Evolutionary conservation across 2,888 invertebrate species (phyloP).

Genomic region (Megamerina dolium): DNA sequence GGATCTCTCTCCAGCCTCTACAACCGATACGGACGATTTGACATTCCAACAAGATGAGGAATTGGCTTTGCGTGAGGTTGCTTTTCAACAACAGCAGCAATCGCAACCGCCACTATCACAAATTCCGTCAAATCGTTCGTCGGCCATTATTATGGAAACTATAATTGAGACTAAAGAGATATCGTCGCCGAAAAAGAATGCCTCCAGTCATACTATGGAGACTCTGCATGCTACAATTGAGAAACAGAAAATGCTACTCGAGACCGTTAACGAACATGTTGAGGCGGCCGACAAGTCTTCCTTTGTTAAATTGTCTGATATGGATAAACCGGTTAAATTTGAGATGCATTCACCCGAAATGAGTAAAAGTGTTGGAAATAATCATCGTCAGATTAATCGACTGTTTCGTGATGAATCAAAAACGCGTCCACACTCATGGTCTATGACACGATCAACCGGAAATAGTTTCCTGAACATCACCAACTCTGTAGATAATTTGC

Average conservation of each 20-base stretch:
- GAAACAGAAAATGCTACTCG: conserved; percentile 47
- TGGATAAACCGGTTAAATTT: conserved; percentile 62
- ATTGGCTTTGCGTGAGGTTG: conserved; percentile 31
- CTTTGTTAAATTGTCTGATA: conserved; percentile 72
- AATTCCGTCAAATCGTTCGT: conserved; percentile 37
- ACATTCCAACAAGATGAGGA: conserved; percentile 50
- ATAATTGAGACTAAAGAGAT: conserved; percentile 50
- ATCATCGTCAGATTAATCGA: conserved; percentile 43
- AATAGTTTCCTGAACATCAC: conserved; percentile 51
- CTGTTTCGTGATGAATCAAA: conserved; percentile 43
- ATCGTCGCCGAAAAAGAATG: conserved; percentile 44
- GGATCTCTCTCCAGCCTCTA: conserved; percentile 47
- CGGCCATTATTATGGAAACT: conserved; percentile 45
- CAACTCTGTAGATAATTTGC: conserved; percentile 55
- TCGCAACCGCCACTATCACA: conserved; percentile 27
- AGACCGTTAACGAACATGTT: conserved; percentile 45
- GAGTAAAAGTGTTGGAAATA: conserved; percentile 42
- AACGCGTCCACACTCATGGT: conserved; percentile 49
- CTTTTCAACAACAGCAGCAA: conserved; percentile 18
- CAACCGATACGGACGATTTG: conserved; percentile 48
- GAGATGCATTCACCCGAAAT: conserved; percentile 49
- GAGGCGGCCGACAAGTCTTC: conserved; percentile 39
- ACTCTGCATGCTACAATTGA: conserved; percentile 41
- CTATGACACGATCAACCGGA: conserved; percentile 59
- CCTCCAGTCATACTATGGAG: conserved; percentile 41